Evolutionary conservation across 2,888 invertebrate species (phyloP).

Genomic region (Hypolimnas misippus): DNA sequence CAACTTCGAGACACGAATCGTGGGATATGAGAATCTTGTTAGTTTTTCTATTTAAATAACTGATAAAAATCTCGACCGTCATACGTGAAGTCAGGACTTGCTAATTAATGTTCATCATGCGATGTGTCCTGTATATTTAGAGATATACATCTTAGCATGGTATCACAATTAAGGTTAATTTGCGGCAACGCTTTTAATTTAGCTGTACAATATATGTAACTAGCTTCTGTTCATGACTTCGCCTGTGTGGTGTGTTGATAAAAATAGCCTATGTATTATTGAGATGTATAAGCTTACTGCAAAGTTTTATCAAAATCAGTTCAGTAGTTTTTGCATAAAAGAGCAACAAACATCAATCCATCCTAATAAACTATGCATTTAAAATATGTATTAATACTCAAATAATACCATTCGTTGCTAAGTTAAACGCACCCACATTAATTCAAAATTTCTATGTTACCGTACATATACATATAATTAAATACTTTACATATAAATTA

Average conservation of each 20-base stretch:
- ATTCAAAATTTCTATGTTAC: too few relatives aligned
- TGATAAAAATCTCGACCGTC: conserved; percentile 41
- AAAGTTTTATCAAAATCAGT: too few relatives aligned
- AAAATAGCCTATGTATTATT: too few relatives aligned
- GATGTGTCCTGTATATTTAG: conserved; percentile 30
- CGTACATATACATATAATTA: too few relatives aligned
- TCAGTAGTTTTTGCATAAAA: too few relatives aligned
- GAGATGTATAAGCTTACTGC: too few relatives aligned
- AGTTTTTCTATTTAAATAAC: conserved; percentile 33
- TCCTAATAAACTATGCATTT: too few relatives aligned
- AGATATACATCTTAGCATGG: conserved; percentile 30
- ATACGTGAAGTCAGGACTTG: conserved; percentile 54
- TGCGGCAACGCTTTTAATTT: neutral
- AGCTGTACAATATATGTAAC: neutral
- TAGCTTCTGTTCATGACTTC: neutral
- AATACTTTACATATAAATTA: neutral
- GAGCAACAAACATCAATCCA: too few relatives aligned
- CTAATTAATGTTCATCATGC: conserved; percentile 56
- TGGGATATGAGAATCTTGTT: conserved; percentile 29
- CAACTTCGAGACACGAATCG: neutral
- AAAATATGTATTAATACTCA: too few relatives aligned
- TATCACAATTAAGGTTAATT: conserved; percentile 25
- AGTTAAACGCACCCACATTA: too few relatives aligned
- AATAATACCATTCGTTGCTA: too few relatives aligned
- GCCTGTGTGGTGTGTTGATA: too few relatives aligned